Percentiles rank a stretch among this genome's conserved stretches.
Conservation (phyloP, 2,888 invertebrate genomes). For the Harpalus rubripes region DNA sequence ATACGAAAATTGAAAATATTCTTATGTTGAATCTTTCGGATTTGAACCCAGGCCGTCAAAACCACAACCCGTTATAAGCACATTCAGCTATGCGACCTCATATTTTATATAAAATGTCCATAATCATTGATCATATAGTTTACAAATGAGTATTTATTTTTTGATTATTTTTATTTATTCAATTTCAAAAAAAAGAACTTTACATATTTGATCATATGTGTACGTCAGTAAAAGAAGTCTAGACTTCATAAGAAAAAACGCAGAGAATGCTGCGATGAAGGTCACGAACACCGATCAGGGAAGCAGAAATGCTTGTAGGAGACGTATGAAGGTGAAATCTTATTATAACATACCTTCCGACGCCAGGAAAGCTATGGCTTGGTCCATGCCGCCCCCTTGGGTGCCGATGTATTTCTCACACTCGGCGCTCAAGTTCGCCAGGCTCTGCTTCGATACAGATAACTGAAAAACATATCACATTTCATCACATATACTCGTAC, state of each 20-base stretch:
- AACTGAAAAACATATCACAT: constrained; percentile 71
- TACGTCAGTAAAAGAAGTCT: background rate
- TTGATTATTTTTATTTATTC: no score
- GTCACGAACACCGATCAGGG: background rate
- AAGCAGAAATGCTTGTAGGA: background rate
- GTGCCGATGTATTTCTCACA: constrained; percentile 98
- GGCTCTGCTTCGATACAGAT: constrained; percentile 73
- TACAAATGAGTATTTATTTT: no score
- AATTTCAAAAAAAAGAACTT: no score
- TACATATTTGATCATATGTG: background rate
- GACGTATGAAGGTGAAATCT: constrained; percentile 37
- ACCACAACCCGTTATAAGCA: no score
- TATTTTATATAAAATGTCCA: no score
- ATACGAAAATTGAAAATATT: no score
- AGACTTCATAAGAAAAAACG: background rate
- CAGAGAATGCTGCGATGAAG: constrained; percentile 5
- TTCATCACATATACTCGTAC: background rate
- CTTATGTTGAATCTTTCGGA: no score
- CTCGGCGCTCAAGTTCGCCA: constrained; percentile 93
- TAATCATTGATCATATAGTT: no score
- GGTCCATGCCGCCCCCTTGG: constrained; percentile 99
- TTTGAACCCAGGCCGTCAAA: no score
- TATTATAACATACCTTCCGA: constrained; percentile 80
- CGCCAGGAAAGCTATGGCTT: constrained; percentile 97
- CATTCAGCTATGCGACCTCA: no score